Conservation (phyloP, 2,113 vertebrate genomes). For the Tauraco erythrolophus region DNA sequence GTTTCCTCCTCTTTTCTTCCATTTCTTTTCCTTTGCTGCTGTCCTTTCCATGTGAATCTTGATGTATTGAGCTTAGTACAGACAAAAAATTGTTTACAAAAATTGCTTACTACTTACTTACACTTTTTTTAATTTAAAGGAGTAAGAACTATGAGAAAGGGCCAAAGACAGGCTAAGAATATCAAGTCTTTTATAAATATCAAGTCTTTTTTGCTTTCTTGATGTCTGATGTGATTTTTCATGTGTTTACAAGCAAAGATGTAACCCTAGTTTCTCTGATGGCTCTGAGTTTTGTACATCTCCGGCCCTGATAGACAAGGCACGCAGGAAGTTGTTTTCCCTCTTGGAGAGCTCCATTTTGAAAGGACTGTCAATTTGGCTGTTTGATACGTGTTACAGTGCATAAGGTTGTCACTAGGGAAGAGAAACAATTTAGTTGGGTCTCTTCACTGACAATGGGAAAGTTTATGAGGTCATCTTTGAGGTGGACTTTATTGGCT, state of each 20-base stretch:
- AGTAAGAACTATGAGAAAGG: neutral
- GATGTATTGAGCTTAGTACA: neutral
- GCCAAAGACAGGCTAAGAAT: neutral
- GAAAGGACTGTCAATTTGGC: neutral
- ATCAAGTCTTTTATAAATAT: neutral
- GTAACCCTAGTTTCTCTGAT: neutral
- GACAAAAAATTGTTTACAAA: neutral
- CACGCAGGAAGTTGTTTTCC: neutral
- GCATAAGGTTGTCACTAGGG: neutral
- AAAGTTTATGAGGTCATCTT: neutral
- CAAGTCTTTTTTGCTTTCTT: neutral
- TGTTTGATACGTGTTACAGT: neutral
- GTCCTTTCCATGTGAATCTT: neutral
- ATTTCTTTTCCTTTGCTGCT: neutral
- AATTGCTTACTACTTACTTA: neutral
- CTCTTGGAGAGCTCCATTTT: neutral
- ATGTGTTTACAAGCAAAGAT: neutral
- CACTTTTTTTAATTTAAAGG: neutral
- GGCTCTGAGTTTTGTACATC: fast-evolving
- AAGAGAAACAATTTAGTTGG: neutral
- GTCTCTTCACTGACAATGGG: too few relatives aligned
- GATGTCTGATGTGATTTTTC: neutral
- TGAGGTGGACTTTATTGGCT: neutral
- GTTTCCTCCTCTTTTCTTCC: neutral
- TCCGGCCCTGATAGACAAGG: neutral